Base-by-base conservation (phyloP, 2,888 invertebrate genomes). In the Flexamia atlantica region DNA sequence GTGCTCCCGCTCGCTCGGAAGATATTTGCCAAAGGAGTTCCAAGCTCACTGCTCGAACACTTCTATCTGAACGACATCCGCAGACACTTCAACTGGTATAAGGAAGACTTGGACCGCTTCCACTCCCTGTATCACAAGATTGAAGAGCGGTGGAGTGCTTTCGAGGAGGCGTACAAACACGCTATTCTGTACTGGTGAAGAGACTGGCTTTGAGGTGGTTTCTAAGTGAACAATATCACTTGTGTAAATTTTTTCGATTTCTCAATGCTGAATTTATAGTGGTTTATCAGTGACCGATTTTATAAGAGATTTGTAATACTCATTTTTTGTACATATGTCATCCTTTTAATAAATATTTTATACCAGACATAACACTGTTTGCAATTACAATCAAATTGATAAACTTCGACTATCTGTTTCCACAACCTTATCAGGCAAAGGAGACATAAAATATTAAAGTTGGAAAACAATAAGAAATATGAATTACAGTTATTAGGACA, bases 61-160 rank as follows among this genome's bases (percentile, higher is more conserved):
- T 76, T 76, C 76, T 76, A 40, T 17, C 17, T 76, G 28, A 46
- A 46, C 23, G 76, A 76, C 28, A 40, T 76, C 14, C 20, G 42
- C 9, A 14, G 46, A 46, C 40, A 40, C 30, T 76, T 46, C 50
- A 76, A 76, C 50, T 76, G 76, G 76, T 36, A 76, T 5, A 42
- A 76, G 50, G 14, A 42, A 76, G 50, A 76, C 10, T 7, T 76
- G 25, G 40, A 76, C 28, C 28, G 28, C 14, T 76, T 76, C 17
- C 76, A 76, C 17, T 46, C 76, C 17, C 50, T 42, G 1, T 76
- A 76, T 30, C 10, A 1, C 30, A 42, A 76, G 28, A 42, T 76
- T n/a, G 40, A 76, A 76, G 46, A 76, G n/a, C 46, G n/a, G 9
- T 76, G 76, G 76, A 28, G 5, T 3, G 40, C 20, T 14, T 76